Evolutionary conservation across 37 sponge, comb jelly and placozoan genomes (phyloP), one percentile per base, ranked within the genome.

Genomic region (Axinella damicornis): DNA sequence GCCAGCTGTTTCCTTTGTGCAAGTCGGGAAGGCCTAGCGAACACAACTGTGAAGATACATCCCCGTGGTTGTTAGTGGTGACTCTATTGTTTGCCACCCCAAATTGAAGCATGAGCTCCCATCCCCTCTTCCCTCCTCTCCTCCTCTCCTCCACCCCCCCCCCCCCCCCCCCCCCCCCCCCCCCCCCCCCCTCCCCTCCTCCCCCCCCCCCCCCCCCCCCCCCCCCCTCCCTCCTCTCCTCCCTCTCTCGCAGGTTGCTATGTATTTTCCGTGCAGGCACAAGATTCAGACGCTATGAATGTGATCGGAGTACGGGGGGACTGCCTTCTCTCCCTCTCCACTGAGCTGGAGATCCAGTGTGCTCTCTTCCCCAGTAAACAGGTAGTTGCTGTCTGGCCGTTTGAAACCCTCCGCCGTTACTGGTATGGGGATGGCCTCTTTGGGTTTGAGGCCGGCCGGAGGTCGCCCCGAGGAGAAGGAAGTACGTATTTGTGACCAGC

Each of bases 391-490:
- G 83, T 71, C 36, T 93, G 94, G 94, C 94, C 94, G 17, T 85
- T 83, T 19, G 76, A 40, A 39, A 68, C 62, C 30, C 74, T 93
- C 24, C 74, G 87, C 37, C 60, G 66, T 15, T 93, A 88, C 70
- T 89, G 78, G 57, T 71, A 67, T 22, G 90, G 74, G 0, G 53
- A 72, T 12, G 74, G 70, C 4, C n/a, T 76, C 59, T 89, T 93
- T 72, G 80, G 74, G 0, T 81, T 93, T 31, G 53, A 62, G 31
- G 73, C 90, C 20, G 94, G 94, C 17, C 58, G 90, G 35, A 61
- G 82, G 20, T 80, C 96, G 0, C 96, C 96, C 1, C 80, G 86
- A 33, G 96, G 96, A 5, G 84, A 80, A 28, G 96, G 96, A 53
- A 62, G 11, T 95, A 88, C 58, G 33, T 64, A 0, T 95, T 95